Conservation (phyloP, 1,140 invertebrate genomes). For the Lineus longissimus region DNA sequence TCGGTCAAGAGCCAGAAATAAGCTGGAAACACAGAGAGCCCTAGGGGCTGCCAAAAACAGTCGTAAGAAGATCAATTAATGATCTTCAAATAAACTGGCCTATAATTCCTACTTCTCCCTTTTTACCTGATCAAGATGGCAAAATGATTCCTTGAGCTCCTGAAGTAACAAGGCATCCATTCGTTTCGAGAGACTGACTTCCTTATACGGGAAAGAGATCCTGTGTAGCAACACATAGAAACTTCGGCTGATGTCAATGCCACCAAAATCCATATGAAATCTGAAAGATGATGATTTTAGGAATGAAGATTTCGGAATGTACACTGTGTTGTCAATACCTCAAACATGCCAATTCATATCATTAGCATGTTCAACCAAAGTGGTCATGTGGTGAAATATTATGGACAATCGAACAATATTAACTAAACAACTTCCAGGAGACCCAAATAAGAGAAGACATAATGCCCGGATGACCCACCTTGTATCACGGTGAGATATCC, state of each 20-base stretch:
- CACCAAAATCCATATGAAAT: slow-evolving; percentile 77
- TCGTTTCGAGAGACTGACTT: slow-evolving; percentile 64
- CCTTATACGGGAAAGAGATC: slow-evolving; percentile 82
- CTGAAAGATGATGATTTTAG: slow-evolving; percentile 37
- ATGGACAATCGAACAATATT: too few relatives aligned
- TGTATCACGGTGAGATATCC: slow-evolving; percentile 84
- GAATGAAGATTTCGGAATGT: too few relatives aligned
- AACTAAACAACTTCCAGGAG: too few relatives aligned
- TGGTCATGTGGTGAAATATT: too few relatives aligned
- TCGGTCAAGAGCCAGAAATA: too few relatives aligned
- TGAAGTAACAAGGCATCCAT: slow-evolving; percentile 64
- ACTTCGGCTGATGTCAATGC: slow-evolving; percentile 80
- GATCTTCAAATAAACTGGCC: neutral
- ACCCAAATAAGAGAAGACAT: too few relatives aligned
- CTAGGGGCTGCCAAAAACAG: too few relatives aligned
- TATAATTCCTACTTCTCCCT: too few relatives aligned
- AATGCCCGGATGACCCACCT: slow-evolving; percentile 49
- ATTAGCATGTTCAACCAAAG: too few relatives aligned
- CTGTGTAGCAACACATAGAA: slow-evolving; percentile 83
- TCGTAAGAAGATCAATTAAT: slow-evolving; percentile 4
- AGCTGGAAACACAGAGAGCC: too few relatives aligned
- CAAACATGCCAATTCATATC: too few relatives aligned
- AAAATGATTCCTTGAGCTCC: slow-evolving; percentile 83
- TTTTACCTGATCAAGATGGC: slow-evolving; percentile 77
- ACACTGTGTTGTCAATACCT: too few relatives aligned